Base-by-base conservation (phyloP, 2,888 invertebrate genomes). In the Phengaris arion region DNA sequence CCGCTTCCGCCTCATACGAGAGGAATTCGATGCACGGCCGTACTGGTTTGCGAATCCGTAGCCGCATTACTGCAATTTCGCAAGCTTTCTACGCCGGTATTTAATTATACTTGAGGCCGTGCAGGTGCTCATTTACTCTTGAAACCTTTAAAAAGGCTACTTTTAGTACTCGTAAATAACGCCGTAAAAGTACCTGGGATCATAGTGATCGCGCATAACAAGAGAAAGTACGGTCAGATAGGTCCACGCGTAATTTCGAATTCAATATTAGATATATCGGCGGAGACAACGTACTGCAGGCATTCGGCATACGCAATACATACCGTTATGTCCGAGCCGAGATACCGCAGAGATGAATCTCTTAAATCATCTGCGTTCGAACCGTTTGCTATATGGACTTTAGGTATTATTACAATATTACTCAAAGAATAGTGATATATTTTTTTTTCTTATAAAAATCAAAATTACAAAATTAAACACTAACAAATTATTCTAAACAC, bases 251-350 rank as follows among this genome's bases (percentile, higher is more conserved):
- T 89, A 88, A 88, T 89, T 89, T 90, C 90, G 91, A 90, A 91
- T 90, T 91, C 90, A 90, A 89, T 90, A 90, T 89, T 90, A 90
- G 90, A 91, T 89, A 87, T 91, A 90, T 91, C 86, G 87, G 86
- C 89, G 85, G 86, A 89, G 90, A 87, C 88, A 86, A 83, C 86
- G 87, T 85, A 85, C 81, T 86, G 87, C 87, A 90, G 91, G 90
- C 90, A 89, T 85, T 86, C 86, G 85, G 85, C 84, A 51, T 55
- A 76, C 85, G 82, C 84, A 79, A 76, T 74, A 52, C 78, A 85
- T 90, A 87, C 92, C 91, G 92, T 92, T 92, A 92, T 48, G 13
- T 68, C 35, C 51, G 81, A 80, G 82, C 81, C 82, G 82, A 80
- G 80, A 81, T 79, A 80, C 81, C 80, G 81, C 81, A 77, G 48